Base-by-base conservation (phyloP, 2,797 vertebrate species). In the Hipposideros larvatus region DNA sequence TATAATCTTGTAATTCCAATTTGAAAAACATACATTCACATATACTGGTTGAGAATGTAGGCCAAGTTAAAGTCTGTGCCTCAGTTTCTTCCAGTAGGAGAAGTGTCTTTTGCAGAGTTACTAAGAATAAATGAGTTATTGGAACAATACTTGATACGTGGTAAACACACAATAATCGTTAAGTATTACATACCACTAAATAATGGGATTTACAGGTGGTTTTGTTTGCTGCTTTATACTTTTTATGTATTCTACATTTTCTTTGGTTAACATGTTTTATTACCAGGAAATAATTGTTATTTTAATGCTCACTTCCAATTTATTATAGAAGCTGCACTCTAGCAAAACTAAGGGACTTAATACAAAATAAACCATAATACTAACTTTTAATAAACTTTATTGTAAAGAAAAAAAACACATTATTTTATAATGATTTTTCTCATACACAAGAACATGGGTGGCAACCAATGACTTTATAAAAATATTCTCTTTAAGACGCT, bases 401-500 rank as follows among this genome's bases (percentile, higher is more conserved):
- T 95, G 48, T 77, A 93, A 85, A 95, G 55, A 93, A 85, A 31
- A 90, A 87, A 83, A 89, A 55, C 37, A 43, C 22, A 21, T 37
- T n/a, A 88, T 93, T 96, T 94, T 85, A 74, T 87, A 48, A 74
- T 88, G 15, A 59, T 31, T 95, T 93, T 88, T 95, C 21, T 94
- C 51, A 84, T 53, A 48, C 37, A 71, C 28, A 89, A 94, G 37
- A 94, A 75, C 51, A 31, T 75, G 55, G 46, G 43, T 95, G 14
- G 82, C 53, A 91, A 95, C 80, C 48, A 96, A 90, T 71, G 77
- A 91, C 48, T 59, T 94, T 94, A 92, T 51, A 96, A 95, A 97
- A 95, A 94, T 95, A 96, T 24, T 79, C 37, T 37, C 37, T 37
- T 90, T 92, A 80, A 63, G n/a, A 95, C 55, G 82, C 13, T 74